phyloP scores from a whole-genome alignment of 2,113 vertebrate species.

The Platycercus adscitus region DNA sequence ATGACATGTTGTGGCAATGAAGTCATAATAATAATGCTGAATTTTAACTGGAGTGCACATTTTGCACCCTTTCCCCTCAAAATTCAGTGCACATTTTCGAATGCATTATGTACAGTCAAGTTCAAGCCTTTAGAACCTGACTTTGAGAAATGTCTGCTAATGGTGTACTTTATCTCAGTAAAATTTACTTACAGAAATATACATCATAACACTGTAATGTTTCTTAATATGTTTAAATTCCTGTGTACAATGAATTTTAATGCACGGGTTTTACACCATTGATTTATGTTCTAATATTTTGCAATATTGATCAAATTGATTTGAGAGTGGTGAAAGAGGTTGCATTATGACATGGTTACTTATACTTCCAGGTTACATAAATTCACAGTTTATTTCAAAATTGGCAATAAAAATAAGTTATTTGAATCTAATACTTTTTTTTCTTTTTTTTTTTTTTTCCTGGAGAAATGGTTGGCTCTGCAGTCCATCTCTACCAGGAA shows the following conservation, averaged over 20 bases:
- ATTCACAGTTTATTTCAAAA: background rate
- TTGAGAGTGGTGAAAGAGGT: background rate
- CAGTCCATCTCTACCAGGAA: background rate
- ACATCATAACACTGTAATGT: background rate
- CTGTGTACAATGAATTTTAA: background rate
- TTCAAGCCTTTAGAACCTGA: background rate
- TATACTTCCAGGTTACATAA: background rate
- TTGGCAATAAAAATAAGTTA: background rate
- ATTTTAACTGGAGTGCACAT: background rate
- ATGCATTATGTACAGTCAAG: background rate
- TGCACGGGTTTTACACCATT: background rate
- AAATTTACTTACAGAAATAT: slow-evolving; percentile 11
- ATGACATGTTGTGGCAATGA: background rate
- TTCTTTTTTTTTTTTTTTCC: background rate
- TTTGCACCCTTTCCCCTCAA: background rate
- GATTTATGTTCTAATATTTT: background rate
- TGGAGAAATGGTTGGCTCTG: background rate
- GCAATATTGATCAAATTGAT: background rate
- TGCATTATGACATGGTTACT: background rate
- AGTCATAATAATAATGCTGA: slow-evolving; percentile 1
- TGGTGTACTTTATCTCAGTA: background rate
- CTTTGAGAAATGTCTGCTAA: background rate
- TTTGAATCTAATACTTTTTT: background rate
- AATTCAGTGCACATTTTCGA: background rate
- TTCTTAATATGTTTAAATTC: background rate